Evolutionary conservation across 2,888 invertebrate genomes (phyloP).

Genomic region (Serripes groenlandicus): DNA sequence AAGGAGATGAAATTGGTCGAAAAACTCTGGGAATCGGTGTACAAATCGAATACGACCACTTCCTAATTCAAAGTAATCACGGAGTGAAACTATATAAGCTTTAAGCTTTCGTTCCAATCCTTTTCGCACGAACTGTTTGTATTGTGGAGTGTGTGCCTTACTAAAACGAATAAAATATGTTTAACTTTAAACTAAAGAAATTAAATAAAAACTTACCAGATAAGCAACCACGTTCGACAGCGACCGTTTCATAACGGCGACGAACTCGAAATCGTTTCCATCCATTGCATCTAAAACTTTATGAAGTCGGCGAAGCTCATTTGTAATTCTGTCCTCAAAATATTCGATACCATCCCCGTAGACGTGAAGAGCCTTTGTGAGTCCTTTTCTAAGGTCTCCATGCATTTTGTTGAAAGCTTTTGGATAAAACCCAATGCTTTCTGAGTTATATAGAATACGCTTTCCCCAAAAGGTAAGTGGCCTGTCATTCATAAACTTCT

Average conservation of each 20-base stretch:
- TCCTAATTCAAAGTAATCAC: no score
- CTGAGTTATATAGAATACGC: constrained; percentile 20
- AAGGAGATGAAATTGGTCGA: no score
- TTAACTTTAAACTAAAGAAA: no score
- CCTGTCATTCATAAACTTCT: constrained; percentile 34
- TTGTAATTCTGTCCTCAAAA: constrained; percentile 8
- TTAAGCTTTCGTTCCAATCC: no score
- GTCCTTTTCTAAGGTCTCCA: constrained; percentile 15
- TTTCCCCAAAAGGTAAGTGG: constrained; percentile 32
- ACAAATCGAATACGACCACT: no score
- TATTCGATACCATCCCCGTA: constrained; percentile 31
- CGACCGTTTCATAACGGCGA: constrained; percentile 7
- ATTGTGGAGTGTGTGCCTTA: no score
- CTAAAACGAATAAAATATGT: no score
- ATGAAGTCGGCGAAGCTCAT: neutral
- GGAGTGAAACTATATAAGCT: no score
- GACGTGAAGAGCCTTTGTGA: constrained; percentile 22
- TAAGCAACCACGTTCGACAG: constrained; percentile 24
- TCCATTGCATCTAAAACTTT: neutral
- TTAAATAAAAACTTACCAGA: constrained; percentile 31
- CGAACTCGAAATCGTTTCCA: constrained; percentile 10
- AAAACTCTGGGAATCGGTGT: no score
- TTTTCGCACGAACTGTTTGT: no score
- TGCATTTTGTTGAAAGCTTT: constrained; percentile 21
- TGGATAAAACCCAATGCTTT: constrained; percentile 18